Evolutionary conservation across 2,113 vertebrate species (phyloP), one percentile per base, ranked within the genome.

Genomic region (Talpa occidentalis): DNA sequence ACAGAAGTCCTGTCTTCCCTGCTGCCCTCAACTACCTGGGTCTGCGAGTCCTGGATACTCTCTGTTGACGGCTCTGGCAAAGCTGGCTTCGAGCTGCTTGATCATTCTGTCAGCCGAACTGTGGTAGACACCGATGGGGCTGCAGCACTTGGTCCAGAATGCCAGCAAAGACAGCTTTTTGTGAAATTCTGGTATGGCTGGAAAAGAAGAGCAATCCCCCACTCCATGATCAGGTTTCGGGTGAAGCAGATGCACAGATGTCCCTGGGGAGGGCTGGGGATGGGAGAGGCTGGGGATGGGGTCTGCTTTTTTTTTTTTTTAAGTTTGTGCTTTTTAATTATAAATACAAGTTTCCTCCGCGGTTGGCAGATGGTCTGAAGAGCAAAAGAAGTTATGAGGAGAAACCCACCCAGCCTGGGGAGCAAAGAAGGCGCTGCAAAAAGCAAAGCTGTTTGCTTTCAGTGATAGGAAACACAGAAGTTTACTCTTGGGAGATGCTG

Each of bases 71-170:
- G 97, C 95, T 67, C 98, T 85, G 21, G 98, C 97, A 96, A 99
- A 99, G 93, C 94, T 97, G 96, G 98, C 96, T 64, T 99, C 98
- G 96, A 99, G 95, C 98, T 99, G 99, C 87, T 98, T 98, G 66
- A 99, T 97, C 96, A 99, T 98, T 80, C 98, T 97, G 97, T 99
- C 99, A 15, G 99, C 98, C 0, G 99, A 99, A 60, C 99, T 99
- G 97, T 99, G 99, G 98, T 99, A 99, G 37, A 99, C 97, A 2
- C 98, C 98, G 1, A 94, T 96, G 1, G 99, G 98, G 42, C 98
- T 98, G 28, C 99, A 99, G 97, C 99, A 99, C 96, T 99, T 99
- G 40, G 98, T 98, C 99, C 99, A 99, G 98, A 99, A 98, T 8
- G 99, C 98, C 97, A 99, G 98, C 96, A 99, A 94, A 0, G 98